phyloP scores from a whole-genome alignment of 2,888 invertebrate genomes.

The Falcaria lacertinaria region DNA sequence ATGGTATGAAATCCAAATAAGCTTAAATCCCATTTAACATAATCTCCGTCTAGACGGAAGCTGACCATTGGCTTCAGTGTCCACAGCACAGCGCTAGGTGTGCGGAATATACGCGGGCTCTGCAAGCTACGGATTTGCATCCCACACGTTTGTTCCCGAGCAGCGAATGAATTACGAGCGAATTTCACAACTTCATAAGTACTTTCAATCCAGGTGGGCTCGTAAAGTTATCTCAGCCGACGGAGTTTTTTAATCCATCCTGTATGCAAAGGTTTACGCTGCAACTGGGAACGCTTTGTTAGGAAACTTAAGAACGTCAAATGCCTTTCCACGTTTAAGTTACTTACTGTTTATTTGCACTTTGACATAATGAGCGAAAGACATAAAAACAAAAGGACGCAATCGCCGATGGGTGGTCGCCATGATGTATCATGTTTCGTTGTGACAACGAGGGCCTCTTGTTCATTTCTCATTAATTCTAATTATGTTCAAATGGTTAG shows the following conservation, averaged over 20 bases:
- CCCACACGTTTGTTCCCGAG: slow-evolving; percentile 48
- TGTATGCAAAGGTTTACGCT: slow-evolving; percentile 20
- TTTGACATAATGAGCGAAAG: slow-evolving; percentile 7
- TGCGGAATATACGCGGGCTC: background rate
- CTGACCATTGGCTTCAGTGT: slow-evolving; percentile 40
- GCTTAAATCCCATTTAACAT: slow-evolving; percentile 65
- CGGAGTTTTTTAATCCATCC: slow-evolving; percentile 31
- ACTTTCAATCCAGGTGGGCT: slow-evolving; percentile 41
- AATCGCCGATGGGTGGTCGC: slow-evolving; percentile 24
- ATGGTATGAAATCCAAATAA: slow-evolving; percentile 54
- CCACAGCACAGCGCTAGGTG: background rate
- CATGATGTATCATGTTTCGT: slow-evolving; percentile 48
- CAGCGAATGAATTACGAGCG: slow-evolving; percentile 46
- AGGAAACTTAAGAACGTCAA: slow-evolving; percentile 8
- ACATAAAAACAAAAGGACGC: slow-evolving; percentile 17
- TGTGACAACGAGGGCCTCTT: slow-evolving; percentile 53
- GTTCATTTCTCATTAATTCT: slow-evolving; percentile 64
- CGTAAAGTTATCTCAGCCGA: slow-evolving; percentile 27
- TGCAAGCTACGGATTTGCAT: slow-evolving; percentile 39
- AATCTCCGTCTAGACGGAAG: slow-evolving; percentile 76
- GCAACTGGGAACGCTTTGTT: slow-evolving; percentile 11
- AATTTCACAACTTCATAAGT: slow-evolving; percentile 48
- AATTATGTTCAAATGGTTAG: slow-evolving; percentile 56
- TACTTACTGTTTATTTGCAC: slow-evolving; percentile 7
- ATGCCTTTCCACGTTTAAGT: slow-evolving; percentile 9